Evolutionary conservation across 2,113 vertebrate genomes (phyloP).

Genomic region (Seriola dumerili): DNA sequence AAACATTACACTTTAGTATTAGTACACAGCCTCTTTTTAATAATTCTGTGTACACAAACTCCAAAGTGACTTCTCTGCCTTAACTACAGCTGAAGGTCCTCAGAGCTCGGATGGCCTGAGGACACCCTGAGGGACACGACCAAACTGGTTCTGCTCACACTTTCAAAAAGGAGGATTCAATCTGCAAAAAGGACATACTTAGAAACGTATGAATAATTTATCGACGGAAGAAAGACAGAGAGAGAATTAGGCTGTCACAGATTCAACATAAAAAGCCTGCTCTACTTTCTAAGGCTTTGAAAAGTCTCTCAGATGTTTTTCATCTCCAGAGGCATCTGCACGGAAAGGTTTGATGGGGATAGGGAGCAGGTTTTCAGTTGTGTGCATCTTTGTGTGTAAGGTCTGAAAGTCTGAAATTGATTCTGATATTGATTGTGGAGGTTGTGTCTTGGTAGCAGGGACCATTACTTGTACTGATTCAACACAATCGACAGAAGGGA

Average conservation of each 20-base stretch:
- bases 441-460: slow-evolving; percentile 6
- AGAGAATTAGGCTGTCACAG: slow-evolving; percentile 42
- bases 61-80: background rate
- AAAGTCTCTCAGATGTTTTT: slow-evolving; percentile 32
- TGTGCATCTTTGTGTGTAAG: background rate
- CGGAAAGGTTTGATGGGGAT: slow-evolving; percentile 9
- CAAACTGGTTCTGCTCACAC: slow-evolving; percentile 42
- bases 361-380: background rate
- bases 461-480: slow-evolving; percentile 27
- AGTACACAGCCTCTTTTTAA: background rate
- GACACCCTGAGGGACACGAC: slow-evolving; percentile 20
- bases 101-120: background rate
- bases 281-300: slow-evolving; percentile 60
- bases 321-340: slow-evolving; percentile 26
- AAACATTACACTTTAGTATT: background rate
- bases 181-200: slow-evolving; percentile 41
- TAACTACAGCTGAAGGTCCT: background rate
- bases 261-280: slow-evolving; percentile 45
- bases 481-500: slow-evolving; percentile 19
- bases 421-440: slow-evolving; percentile 10
- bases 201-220: slow-evolving; percentile 66
- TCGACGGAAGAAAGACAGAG: slow-evolving; percentile 2
- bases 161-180: slow-evolving; percentile 29
- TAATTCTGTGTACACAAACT: background rate
- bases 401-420: slow-evolving; percentile 26